Evolutionary conservation across 2,888 invertebrate genomes (phyloP), one percentile per base, ranked within the genome.

Genomic region (Synanthedon formicaeformis): DNA sequence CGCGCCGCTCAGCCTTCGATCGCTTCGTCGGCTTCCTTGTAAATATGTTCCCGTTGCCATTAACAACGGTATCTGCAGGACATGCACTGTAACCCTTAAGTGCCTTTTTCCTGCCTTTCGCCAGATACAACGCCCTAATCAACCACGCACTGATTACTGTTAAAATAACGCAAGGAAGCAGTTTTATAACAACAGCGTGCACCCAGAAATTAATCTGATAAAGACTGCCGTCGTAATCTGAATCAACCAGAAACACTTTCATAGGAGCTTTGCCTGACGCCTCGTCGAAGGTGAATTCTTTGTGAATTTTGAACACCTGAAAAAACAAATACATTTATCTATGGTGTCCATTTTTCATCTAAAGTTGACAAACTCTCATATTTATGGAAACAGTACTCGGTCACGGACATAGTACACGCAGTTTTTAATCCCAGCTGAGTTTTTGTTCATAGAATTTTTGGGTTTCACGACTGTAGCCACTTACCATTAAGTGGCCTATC

Each of bases 161-260:
- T 51, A 96, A 83, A 56, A 94, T 91, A 61, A 91, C 78, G 67
- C 95, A 96, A 0, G 96, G 96, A 1, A 95, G 78, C 4, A 96
- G 80, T 72, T 96, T 96, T 54, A 95, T 92, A 48, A 94, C 87
- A 4, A 95, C 93, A 0, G 92, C 92, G 67, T 95, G 94, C 5
- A 94, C 90, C 94, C 94, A 95, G 75, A 94, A 94, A 78, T 94
- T 94, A 27, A 93, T 78, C 63, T 90, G 88, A 67, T 92, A 93
- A 5, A 92, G 71, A 0, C 90, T 88, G 2, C 89, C 89, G 50
- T 88, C 85, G 61, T 89, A 88, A 52, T 90, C 82, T 0, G 91
- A 90, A 52, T 90, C 88, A 60, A 75, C 88, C 62, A 80, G 86
- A 61, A 82, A 88, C 1, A 88, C 83, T 61, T 78, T 81, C 1